Evolutionary conservation across 2,113 vertebrate species (phyloP), one percentile per base, ranked within the genome.

Genomic region (Microcebus griseorufus): DNA sequence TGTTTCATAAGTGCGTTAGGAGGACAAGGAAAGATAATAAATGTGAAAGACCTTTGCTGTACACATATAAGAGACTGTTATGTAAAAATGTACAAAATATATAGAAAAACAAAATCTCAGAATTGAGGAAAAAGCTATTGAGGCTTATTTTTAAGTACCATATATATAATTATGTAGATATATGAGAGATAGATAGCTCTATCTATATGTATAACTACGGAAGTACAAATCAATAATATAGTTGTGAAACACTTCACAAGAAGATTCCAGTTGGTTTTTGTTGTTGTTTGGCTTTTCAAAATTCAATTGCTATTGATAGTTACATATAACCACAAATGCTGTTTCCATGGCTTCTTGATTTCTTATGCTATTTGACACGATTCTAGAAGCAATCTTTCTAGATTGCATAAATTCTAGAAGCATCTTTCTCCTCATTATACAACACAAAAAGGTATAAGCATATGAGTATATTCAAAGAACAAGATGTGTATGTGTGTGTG

Each of bases 261-360:
- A 96, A 88, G 86, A 96, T 2, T 9, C 32, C 82, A 70, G 79
- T 22, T 79, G 5, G 7, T 18, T 69, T 55, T 88, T 87, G 69
- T 65, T 48, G 25, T 75, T 87, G 65, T 81, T 93, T 58, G 86
- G 48, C 78, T 87, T 94, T 95, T 89, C 42, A 90, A 96, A 95
- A 72, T 87, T n/a, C 39, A 83, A 22, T 79, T 73, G 45, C 29
- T 58, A 90, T 96, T 83, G 60, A 79, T 14, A 58, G 14, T 53
- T 95, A 73, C 51, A 17, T 58, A 82, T 82, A 88, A 93, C 5
- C 32, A 65, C 22, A 18, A 27, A 78, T 16, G 27, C 65, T 91
- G 37, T 92, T 95, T 82, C 92, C 55, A 67, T 55, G 29, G 42
- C 25, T 69, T 93, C 78, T 95, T 88, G 69, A 96, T 79, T 95